phyloP scores from a whole-genome alignment of 1,140 invertebrate genomes.

The Pogonus chalceus region DNA sequence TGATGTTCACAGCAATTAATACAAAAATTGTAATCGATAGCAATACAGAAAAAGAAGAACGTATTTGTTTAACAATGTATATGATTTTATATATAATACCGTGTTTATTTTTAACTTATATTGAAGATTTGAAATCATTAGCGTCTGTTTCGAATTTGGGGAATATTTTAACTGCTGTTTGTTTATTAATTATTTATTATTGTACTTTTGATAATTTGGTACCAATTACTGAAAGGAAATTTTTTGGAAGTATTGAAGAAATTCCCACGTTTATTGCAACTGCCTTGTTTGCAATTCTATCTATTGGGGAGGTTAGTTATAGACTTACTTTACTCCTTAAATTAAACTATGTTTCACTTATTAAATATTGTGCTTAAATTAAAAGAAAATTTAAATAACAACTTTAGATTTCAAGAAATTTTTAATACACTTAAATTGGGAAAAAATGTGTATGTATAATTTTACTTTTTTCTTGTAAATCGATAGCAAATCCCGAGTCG shows the following conservation, averaged over 20 bases:
- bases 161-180: constrained; percentile 46
- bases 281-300: neutral
- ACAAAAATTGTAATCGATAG: constrained; percentile 42
- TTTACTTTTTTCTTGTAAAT: no score
- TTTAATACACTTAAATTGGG: no score
- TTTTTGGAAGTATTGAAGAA: constrained; percentile 37
- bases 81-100: constrained; percentile 45
- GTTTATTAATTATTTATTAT: constrained; percentile 51
- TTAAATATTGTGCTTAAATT: no score
- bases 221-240: constrained; percentile 31
- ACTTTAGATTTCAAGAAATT: no score
- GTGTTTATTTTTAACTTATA: constrained; percentile 50
- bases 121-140: constrained; percentile 56
- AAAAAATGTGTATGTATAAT: no score
- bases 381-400: no score
- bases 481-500: no score
- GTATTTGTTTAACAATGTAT: constrained; percentile 32
- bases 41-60: constrained; percentile 32
- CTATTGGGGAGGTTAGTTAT: constrained; percentile 16
- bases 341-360: no score
- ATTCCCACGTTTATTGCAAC: constrained; percentile 48
- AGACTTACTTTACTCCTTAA: no score
- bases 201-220: constrained; percentile 46
- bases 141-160: constrained; percentile 59
- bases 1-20: constrained; percentile 66